Percentiles rank a stretch among this genome's conserved stretches.
phyloP scores from a whole-genome alignment of 2,888 invertebrate species.

The Hirudinaria manillensis region DNA sequence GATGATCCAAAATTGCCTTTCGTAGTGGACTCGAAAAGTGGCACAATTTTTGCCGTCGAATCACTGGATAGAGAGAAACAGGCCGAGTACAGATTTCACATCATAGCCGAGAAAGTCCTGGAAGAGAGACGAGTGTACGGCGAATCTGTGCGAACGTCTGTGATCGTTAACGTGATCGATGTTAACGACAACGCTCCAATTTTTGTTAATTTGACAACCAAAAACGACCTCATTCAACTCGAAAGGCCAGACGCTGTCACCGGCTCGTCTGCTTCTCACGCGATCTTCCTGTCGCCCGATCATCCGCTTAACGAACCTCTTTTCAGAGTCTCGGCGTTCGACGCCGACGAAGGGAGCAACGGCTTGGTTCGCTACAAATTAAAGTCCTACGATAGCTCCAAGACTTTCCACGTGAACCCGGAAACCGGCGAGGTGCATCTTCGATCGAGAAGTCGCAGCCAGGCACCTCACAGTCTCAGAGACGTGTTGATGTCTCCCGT shows the following conservation, averaged over 20 bases:
- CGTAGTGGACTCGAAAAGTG: slow-evolving; percentile 11
- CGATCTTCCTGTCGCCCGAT: background rate
- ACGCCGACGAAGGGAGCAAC: background rate
- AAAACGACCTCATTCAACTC: background rate
- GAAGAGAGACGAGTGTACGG: background rate
- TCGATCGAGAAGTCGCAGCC: background rate
- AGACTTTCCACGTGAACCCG: background rate
- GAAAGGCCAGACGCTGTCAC: background rate
- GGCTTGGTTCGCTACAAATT: slow-evolving; percentile 4
- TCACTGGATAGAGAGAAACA: slow-evolving; percentile 1
- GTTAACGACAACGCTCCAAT: slow-evolving; percentile 39
- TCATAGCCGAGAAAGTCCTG: background rate
- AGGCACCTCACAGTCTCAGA: background rate
- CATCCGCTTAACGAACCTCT: slow-evolving; percentile 5
- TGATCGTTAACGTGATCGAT: slow-evolving; percentile 35
- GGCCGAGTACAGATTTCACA: background rate
- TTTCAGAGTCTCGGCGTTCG: background rate
- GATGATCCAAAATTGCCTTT: background rate
- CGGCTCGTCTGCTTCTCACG: background rate
- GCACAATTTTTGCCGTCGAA: background rate
- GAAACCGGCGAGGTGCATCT: background rate
- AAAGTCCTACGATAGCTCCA: background rate
- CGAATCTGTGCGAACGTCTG: slow-evolving; percentile 34
- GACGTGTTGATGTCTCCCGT: background rate
- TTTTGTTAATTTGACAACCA: slow-evolving; percentile 25